Percentiles rank a stretch among this genome's conserved stretches.
phyloP scores from a whole-genome alignment of 1,140 invertebrate species.

The Tachypleus tridentatus region DNA sequence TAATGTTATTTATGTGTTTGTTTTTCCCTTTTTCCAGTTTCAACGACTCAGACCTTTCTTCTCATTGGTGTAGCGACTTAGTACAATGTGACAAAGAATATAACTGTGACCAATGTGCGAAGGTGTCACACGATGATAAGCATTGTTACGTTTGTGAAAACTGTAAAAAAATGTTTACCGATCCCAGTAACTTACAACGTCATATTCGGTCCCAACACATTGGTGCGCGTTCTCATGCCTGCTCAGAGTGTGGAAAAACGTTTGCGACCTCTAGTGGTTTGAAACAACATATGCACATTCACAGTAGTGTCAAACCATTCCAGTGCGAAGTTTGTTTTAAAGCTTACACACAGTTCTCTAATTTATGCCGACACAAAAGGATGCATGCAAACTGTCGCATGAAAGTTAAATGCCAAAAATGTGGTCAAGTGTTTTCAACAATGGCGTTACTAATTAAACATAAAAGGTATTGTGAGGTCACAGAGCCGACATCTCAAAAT shows the following conservation, averaged over 20 bases:
- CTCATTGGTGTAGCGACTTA: slow-evolving; percentile 12
- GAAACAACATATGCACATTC: slow-evolving; percentile 44
- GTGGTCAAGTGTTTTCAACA: slow-evolving; percentile 78
- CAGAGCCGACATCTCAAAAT: slow-evolving; percentile 33
- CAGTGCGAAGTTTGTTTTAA: slow-evolving; percentile 49
- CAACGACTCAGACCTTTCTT: slow-evolving; percentile 44
- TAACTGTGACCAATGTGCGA: slow-evolving; percentile 69
- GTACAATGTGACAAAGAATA: slow-evolving; percentile 44
- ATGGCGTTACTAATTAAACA: slow-evolving; percentile 55
- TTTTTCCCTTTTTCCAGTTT: slow-evolving; percentile 41
- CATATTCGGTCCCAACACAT: slow-evolving; percentile 74
- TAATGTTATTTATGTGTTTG: too few species aligned
- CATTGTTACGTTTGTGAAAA: slow-evolving; percentile 79
- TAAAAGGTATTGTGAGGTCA: slow-evolving; percentile 44
- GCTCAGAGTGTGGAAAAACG: slow-evolving; percentile 37
- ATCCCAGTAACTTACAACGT: slow-evolving; percentile 88
- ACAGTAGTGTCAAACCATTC: slow-evolving; percentile 42
- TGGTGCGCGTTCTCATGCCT: slow-evolving; percentile 34
- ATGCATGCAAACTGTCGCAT: slow-evolving; percentile 84
- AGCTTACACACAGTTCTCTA: slow-evolving; percentile 99
- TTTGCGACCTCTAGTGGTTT: slow-evolving; percentile 40
- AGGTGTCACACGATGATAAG: slow-evolving; percentile 57
- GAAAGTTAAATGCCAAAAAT: slow-evolving; percentile 83
- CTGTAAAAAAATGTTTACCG: slow-evolving; percentile 70
- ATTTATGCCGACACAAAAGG: slow-evolving; percentile 95